Percentiles rank a stretch among this genome's conserved stretches.
Evolutionary conservation across 1,140 invertebrate genomes (phyloP).

Genomic region (Atta cephalotes): DNA sequence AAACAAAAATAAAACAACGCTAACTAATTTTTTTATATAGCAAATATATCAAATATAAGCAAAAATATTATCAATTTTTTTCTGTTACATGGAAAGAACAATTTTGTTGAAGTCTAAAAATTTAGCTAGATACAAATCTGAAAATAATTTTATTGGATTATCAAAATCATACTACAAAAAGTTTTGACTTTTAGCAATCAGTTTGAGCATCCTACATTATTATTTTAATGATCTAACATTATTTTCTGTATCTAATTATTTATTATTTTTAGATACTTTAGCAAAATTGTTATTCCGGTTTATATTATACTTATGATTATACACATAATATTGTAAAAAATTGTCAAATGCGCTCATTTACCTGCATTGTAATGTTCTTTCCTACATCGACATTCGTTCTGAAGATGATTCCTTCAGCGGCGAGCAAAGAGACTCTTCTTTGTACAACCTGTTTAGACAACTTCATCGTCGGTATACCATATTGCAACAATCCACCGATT

Average conservation of each 20-base stretch:
- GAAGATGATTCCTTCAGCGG: constrained; percentile 96
- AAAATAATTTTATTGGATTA: too few species aligned
- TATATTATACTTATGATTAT: not conserved
- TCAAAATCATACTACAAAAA: too few species aligned
- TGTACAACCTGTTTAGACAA: constrained; percentile 97
- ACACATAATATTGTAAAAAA: not conserved
- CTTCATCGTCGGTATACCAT: constrained; percentile 99
- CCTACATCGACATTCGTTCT: constrained; percentile 96
- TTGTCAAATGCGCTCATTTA: constrained; percentile 76
- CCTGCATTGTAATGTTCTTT: constrained; percentile 94
- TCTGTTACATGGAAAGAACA: not conserved
- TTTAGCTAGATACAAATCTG: too few species aligned
- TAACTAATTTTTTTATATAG: too few species aligned
- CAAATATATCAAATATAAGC: too few species aligned
- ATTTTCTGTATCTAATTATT: too few species aligned
- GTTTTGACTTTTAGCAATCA: too few species aligned
- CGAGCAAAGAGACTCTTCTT: constrained; percentile 94
- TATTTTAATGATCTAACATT: too few species aligned
- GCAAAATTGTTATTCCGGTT: too few species aligned
- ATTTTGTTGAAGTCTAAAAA: too few species aligned
- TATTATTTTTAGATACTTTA: too few species aligned
- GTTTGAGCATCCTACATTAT: too few species aligned
- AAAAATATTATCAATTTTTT: not conserved
- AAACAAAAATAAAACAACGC: not conserved
- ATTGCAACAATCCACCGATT: constrained; percentile 97